Percentiles rank a stretch among this genome's conserved stretches.
Evolutionary conservation across 2,888 invertebrate species (phyloP).

Genomic region (Sceliomorpha sp.): DNA sequence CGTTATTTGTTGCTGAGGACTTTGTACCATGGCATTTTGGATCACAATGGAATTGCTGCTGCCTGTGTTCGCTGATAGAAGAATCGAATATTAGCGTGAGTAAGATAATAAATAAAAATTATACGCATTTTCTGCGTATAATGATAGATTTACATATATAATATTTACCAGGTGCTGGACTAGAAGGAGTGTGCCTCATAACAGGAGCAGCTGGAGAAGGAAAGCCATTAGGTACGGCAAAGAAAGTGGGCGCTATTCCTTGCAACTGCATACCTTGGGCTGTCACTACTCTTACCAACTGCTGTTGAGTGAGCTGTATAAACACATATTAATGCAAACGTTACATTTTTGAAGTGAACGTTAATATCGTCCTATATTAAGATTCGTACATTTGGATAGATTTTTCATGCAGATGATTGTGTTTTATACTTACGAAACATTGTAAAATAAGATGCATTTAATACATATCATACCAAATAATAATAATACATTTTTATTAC

Average conservation of each 20-base stretch:
- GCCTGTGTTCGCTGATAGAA: constrained; percentile 70
- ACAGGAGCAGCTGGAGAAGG: constrained; percentile 76
- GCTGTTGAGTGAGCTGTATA: constrained; percentile 81
- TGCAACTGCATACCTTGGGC: constrained; percentile 84
- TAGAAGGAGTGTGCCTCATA: constrained; percentile 77
- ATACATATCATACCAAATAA: background rate
- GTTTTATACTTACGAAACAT: constrained; percentile 14
- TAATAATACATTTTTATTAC: background rate
- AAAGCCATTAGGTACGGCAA: constrained; percentile 79
- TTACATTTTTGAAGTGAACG: too few species aligned
- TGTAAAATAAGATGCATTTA: constrained; percentile 5
- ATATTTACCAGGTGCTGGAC: constrained; percentile 77
- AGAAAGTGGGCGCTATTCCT: constrained; percentile 77
- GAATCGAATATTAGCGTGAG: too few species aligned
- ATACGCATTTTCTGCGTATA: too few species aligned
- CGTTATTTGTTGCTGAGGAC: constrained; percentile 74
- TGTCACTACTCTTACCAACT: constrained; percentile 84
- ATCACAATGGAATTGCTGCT: constrained; percentile 76
- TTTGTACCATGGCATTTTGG: constrained; percentile 78
- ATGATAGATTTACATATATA: too few species aligned
- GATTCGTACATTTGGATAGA: too few species aligned
- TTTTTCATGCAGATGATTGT: too few species aligned
- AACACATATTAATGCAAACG: too few species aligned
- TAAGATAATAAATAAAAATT: too few species aligned
- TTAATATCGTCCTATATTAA: too few species aligned